These are phyloP conservation scores for Halocynthia roretzi DNA, from an alignment of 23 tunicate genomes.

Conservation along the genomic window DNA sequence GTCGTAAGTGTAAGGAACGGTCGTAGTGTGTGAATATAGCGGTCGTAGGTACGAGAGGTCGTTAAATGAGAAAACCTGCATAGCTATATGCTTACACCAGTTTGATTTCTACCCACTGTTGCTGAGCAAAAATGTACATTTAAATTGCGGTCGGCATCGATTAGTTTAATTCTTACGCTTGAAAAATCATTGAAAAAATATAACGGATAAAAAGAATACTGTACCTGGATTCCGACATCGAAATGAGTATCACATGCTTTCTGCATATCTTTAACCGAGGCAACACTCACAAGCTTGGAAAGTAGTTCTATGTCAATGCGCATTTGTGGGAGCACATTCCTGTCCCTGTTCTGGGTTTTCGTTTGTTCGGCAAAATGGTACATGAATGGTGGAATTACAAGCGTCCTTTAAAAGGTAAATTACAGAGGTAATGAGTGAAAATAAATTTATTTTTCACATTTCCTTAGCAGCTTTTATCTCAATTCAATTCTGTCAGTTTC, in stretches of 20 bases:
- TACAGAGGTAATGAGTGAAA: not conserved
- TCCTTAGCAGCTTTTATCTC: not conserved
- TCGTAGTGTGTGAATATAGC: too few relatives aligned
- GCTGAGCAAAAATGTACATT: too few relatives aligned
- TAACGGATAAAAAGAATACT: not conserved
- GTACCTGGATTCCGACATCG: slow-evolving; percentile 27
- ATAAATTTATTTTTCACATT: not conserved
- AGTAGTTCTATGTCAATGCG: slow-evolving; percentile 5
- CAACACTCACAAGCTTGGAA: slow-evolving; percentile 7
- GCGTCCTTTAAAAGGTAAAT: not conserved
- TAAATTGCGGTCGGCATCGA: not conserved
- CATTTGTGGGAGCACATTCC: slow-evolving; percentile 1
- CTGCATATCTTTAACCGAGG: slow-evolving; percentile 6
- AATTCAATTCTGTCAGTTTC: too few relatives aligned
- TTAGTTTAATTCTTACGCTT: not conserved
- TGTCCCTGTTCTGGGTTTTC: not conserved
- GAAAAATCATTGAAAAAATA: not conserved
- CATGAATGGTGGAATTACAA: slow-evolving; percentile 15
- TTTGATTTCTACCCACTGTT: too few relatives aligned
- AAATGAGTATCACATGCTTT: slow-evolving; percentile 8
- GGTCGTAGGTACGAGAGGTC: too few relatives aligned
- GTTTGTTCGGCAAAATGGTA: not conserved
- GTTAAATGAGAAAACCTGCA: too few relatives aligned
- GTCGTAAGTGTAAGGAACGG: too few relatives aligned
- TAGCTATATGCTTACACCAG: too few relatives aligned